Evolutionary conservation across 2,797 vertebrate species (phyloP).

Genomic region (Syngnathus rostellatus): DNA sequence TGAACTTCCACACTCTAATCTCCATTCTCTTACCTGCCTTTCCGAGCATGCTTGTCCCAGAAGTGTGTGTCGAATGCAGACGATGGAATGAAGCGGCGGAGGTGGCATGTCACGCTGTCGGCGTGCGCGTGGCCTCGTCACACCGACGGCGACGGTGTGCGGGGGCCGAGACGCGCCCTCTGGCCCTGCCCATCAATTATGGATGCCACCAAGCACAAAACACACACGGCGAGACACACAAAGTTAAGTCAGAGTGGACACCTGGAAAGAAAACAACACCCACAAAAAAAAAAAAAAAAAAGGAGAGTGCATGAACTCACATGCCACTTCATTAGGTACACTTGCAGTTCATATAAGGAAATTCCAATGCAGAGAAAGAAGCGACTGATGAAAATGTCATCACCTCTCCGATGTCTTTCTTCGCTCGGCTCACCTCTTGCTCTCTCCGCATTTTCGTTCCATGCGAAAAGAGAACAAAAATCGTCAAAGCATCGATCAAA

Average conservation of each 20-base stretch:
- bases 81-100: constrained; percentile 20
- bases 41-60: constrained; percentile 17
- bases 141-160: constrained; percentile 30
- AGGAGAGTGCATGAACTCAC: not conserved
- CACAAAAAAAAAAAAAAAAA: not conserved
- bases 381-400: not conserved
- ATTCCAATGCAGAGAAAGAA: not conserved
- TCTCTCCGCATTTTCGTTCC: constrained; percentile 17
- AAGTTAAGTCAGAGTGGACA: not conserved
- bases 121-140: constrained; percentile 49
- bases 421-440: constrained; percentile 22
- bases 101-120: constrained; percentile 35
- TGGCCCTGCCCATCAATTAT: constrained; percentile 59
- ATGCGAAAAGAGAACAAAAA: constrained; percentile 32
- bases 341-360: not conserved
- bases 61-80: constrained; percentile 40
- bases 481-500: constrained; percentile 56
- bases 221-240: not conserved
- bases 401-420: constrained; percentile 7
- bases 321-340: not conserved
- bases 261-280: not conserved
- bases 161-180: constrained; percentile 47
- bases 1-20: not conserved
- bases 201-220: constrained; percentile 40
- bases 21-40: constrained; percentile 16